phyloP scores from a whole-genome alignment of 2,113 vertebrate genomes.

The Gobio gobio region DNA sequence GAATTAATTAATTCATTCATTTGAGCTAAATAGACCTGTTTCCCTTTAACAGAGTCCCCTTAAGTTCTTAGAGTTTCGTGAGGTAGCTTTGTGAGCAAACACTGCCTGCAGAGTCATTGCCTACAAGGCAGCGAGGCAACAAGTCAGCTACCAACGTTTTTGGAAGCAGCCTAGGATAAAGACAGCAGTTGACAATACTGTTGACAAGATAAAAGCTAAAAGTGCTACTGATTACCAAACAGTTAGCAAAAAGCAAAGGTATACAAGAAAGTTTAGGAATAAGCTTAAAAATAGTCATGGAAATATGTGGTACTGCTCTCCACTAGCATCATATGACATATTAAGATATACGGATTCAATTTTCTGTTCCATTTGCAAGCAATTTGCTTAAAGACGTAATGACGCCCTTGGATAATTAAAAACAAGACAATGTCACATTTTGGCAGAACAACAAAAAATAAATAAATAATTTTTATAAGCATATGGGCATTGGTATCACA shows the following conservation, averaged over 20 bases:
- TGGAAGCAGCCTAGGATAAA: no score
- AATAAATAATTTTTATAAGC: neutral
- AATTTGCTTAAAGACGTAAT: constrained; percentile 2
- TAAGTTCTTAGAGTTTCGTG: no score
- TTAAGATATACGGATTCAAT: neutral
- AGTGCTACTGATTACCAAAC: neutral
- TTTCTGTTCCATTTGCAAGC: constrained; percentile 23
- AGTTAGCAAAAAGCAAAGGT: neutral
- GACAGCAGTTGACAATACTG: neutral
- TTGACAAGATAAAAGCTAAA: no score
- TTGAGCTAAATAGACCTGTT: no score
- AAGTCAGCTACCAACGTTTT: no score
- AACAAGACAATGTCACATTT: constrained; percentile 38
- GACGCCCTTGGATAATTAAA: neutral
- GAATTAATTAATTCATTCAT: no score
- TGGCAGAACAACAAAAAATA: constrained; percentile 4
- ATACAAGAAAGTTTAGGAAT: no score
- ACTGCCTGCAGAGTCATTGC: no score
- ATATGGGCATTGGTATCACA: constrained; percentile 2
- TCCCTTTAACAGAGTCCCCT: no score
- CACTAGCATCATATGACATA: neutral
- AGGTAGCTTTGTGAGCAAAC: no score
- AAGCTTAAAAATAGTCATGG: neutral
- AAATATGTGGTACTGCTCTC: neutral
- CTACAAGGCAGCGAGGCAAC: no score